These are phyloP conservation scores for Griposia aprilina DNA, from an alignment of 2,888 invertebrate genomes.

Conservation along the genomic window DNA sequence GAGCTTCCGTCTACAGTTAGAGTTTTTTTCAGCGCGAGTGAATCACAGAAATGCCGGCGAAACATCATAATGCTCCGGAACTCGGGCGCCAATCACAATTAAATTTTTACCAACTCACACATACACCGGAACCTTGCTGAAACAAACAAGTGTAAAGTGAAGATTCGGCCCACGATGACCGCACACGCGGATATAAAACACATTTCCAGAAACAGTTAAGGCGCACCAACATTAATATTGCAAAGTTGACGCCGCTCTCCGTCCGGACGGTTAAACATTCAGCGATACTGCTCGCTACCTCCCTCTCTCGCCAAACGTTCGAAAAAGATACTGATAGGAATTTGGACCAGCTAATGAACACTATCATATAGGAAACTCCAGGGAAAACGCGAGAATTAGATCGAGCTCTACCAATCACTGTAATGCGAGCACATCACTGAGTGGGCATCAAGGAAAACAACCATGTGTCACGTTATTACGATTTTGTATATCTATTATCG, in stretches of 20 bases:
- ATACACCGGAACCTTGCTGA: conserved; percentile 37
- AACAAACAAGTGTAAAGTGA: conserved; percentile 42
- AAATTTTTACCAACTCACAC: conserved; percentile 39
- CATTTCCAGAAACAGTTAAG: conserved; percentile 77
- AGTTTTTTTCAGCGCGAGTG: conserved; percentile 39
- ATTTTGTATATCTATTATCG: conserved; percentile 52
- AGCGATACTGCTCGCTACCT: conserved; percentile 56
- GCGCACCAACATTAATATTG: conserved; percentile 73
- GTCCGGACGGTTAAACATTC: conserved; percentile 69
- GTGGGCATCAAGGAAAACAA: conserved; percentile 47
- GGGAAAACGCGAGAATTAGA: conserved; percentile 38
- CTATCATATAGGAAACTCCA: conserved; percentile 18
- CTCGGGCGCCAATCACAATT: conserved; percentile 50
- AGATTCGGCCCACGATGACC: conserved; percentile 42
- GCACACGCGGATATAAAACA: conserved; percentile 61
- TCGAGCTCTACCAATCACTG: conserved; percentile 44
- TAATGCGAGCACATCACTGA: conserved; percentile 24
- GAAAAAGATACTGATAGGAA: conserved; percentile 50
- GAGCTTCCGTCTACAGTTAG: conserved; percentile 62
- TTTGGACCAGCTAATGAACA: conserved; percentile 38
- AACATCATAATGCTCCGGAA: conserved; percentile 61
- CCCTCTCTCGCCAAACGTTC: conserved; percentile 48
- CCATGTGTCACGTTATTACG: conserved; percentile 27
- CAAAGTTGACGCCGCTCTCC: conserved; percentile 68
- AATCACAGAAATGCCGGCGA: conserved; percentile 54